Conservation (phyloP, 2,113 vertebrate genomes). For the Paradoxurus hermaphroditus region DNA sequence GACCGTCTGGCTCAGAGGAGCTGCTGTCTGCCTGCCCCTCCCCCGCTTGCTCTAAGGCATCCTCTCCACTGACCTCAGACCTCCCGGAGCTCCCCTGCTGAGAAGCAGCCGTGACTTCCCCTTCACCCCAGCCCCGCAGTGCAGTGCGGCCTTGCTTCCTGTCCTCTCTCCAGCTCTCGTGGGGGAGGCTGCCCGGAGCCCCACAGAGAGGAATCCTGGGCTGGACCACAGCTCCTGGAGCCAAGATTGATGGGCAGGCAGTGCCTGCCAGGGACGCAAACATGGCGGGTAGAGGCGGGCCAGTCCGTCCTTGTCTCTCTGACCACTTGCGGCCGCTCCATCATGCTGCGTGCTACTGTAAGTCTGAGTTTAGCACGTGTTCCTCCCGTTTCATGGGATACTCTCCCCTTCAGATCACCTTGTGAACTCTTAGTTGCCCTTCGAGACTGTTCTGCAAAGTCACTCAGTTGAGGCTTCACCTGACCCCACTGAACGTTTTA, state of each 20-base stretch:
- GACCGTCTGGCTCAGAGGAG: neutral
- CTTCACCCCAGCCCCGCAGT: too few species aligned
- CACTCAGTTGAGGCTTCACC: neutral
- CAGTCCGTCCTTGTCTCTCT: fast-evolving
- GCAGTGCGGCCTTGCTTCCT: neutral
- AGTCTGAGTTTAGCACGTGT: neutral
- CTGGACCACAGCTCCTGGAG: neutral
- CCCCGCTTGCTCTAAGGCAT: too few species aligned
- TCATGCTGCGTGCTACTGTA: neutral
- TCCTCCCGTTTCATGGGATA: neutral
- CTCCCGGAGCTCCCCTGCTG: neutral
- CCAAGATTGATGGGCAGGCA: neutral
- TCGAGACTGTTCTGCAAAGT: neutral
- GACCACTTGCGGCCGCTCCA: neutral
- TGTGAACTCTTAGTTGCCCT: neutral
- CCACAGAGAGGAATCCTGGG: neutral
- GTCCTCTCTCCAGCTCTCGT: neutral
- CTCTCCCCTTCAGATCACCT: neutral
- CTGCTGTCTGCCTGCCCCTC: neutral
- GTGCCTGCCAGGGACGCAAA: neutral
- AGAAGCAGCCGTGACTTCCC: neutral
- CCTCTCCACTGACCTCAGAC: neutral
- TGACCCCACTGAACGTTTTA: fast-evolving
- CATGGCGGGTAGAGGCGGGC: fast-evolving
- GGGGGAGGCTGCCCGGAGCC: neutral